phyloP scores from a whole-genome alignment of 2,888 invertebrate genomes.

The Apoda limacodes region DNA sequence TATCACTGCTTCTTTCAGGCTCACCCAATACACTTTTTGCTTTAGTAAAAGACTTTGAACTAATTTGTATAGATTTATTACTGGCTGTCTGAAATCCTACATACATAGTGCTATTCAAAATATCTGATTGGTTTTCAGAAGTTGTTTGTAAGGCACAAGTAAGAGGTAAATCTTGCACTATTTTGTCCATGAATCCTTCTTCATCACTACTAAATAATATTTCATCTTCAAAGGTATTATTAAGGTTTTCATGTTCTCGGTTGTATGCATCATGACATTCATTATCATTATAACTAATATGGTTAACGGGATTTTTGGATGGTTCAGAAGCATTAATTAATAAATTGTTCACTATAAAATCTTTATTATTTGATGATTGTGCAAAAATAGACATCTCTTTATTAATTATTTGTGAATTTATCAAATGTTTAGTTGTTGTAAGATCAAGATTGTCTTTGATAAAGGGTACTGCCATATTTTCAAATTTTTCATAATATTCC shows the following conservation, averaged over 20 bases:
- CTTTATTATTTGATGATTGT: not conserved
- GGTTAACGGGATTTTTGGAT: conserved; percentile 13
- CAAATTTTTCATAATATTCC: conserved; percentile 49
- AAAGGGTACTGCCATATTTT: conserved; percentile 35
- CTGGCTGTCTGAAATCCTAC: conserved; percentile 58
- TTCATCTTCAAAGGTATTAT: conserved; percentile 33
- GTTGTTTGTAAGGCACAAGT: conserved; percentile 46
- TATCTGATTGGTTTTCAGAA: conserved; percentile 30
- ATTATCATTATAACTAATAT: conserved; percentile 21
- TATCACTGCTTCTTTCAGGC: conserved; percentile 15
- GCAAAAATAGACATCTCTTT: conserved; percentile 27
- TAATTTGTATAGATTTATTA: conserved; percentile 47
- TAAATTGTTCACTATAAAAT: not conserved
- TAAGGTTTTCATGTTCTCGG: not conserved
- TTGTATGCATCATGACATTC: conserved; percentile 12
- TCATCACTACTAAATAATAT: conserved; percentile 58
- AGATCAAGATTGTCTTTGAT: conserved; percentile 30
- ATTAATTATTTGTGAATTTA: conserved; percentile 43
- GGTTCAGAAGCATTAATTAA: conserved; percentile 21
- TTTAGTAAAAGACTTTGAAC: conserved; percentile 37
- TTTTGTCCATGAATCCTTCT: conserved; percentile 32
- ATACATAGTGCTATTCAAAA: conserved; percentile 44
- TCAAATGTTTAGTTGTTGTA: conserved; percentile 31
- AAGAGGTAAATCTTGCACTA: conserved; percentile 36
- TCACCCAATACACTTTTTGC: conserved; percentile 38